Conservation (phyloP, 2,888 invertebrate genomes). For the Lithosia quadra region DNA sequence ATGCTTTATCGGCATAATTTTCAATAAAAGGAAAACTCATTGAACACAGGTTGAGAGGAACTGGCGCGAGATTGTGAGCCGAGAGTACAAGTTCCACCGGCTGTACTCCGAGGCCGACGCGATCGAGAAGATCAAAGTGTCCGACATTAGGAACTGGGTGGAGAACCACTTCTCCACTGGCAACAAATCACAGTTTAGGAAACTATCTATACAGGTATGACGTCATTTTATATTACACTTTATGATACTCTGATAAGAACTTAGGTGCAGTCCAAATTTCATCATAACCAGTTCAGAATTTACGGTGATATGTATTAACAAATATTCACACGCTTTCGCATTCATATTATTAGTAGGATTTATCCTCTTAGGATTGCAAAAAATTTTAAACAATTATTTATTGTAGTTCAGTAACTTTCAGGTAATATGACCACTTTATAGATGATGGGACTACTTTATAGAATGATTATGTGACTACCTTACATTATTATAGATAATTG, state of each 20-base stretch:
- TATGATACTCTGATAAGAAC: background rate
- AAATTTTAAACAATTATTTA: too few species aligned
- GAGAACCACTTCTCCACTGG: slow-evolving; percentile 82
- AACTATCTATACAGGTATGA: slow-evolving; percentile 87
- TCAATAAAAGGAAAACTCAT: background rate
- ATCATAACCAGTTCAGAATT: background rate
- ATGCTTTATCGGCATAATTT: too few species aligned
- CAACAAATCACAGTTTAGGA: slow-evolving; percentile 75
- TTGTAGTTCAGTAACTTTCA: too few species aligned
- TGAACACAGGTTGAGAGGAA: slow-evolving; percentile 87
- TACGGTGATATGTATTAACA: background rate
- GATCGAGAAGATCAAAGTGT: slow-evolving; percentile 81
- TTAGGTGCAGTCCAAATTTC: background rate
- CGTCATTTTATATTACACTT: background rate
- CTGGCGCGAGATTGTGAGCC: slow-evolving; percentile 92
- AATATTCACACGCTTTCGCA: background rate
- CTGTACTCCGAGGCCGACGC: slow-evolving; percentile 89
- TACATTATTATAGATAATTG: too few species aligned
- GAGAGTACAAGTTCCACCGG: slow-evolving; percentile 93
- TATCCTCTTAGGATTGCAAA: too few species aligned
- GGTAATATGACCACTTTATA: background rate
- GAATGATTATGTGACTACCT: too few species aligned
- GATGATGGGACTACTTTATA: background rate
- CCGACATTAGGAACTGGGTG: slow-evolving; percentile 85
- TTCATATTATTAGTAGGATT: too few species aligned